Percentiles rank a stretch among this genome's conserved stretches.
Conservation (phyloP, 2,888 invertebrate species). For the Chrysodeixis includens region DNA sequence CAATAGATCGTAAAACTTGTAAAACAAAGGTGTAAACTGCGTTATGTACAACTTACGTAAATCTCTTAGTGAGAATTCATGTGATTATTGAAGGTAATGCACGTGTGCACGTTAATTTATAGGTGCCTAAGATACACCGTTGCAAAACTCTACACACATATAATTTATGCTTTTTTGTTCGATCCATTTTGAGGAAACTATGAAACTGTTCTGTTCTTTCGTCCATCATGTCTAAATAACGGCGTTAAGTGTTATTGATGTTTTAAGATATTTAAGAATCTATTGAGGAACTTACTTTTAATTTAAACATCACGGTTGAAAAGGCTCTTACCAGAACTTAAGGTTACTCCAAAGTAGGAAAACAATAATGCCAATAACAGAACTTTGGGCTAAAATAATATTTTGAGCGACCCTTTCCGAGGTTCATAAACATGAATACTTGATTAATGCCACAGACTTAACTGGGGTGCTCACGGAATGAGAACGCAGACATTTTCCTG, state of each 20-base stretch:
- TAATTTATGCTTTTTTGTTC: too few species aligned
- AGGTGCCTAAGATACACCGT: conserved; percentile 19
- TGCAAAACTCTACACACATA: background rate
- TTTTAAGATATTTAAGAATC: background rate
- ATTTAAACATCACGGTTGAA: background rate
- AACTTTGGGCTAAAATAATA: conserved; percentile 18
- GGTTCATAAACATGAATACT: conserved; percentile 34
- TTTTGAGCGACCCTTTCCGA: conserved; percentile 21
- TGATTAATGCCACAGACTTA: conserved; percentile 34
- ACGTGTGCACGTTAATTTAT: conserved; percentile 1
- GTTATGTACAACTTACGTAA: conserved; percentile 30
- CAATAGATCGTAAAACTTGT: conserved; percentile 51
- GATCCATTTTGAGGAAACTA: background rate
- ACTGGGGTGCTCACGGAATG: conserved; percentile 24
- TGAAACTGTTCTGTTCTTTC: too few species aligned
- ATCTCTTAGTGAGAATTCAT: conserved; percentile 8
- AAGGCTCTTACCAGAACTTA: background rate
- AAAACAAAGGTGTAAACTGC: conserved; percentile 34
- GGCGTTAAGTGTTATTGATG: background rate
- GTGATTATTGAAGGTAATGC: background rate
- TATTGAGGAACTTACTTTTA: background rate
- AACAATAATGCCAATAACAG: conserved; percentile 13
- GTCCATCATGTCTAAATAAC: too few species aligned
- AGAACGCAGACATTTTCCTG: conserved; percentile 13
- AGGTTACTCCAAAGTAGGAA: conserved; percentile 24